These are phyloP conservation scores for Sebastes fasciatus DNA, from an alignment of 2,113 vertebrate species.

Conservation along the genomic window DNA sequence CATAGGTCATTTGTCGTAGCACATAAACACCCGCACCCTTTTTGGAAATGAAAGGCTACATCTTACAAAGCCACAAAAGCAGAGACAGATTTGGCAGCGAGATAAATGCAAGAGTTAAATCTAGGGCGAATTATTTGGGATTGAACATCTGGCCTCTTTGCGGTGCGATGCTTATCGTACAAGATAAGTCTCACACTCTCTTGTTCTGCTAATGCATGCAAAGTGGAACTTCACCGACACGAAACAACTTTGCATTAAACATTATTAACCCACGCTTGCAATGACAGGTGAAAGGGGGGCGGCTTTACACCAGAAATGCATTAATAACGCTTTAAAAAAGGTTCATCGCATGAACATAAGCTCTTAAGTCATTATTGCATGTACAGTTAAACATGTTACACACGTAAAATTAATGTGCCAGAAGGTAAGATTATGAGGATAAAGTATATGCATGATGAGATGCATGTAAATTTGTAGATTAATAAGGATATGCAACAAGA, in stretches of 20 bases:
- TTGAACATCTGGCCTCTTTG: slow-evolving; percentile 78
- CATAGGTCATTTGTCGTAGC: slow-evolving; percentile 61
- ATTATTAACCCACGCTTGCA: slow-evolving; percentile 22
- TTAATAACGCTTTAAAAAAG: background rate
- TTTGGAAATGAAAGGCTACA: slow-evolving; percentile 69
- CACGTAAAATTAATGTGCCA: background rate
- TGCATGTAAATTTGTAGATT: background rate
- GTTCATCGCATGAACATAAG: background rate
- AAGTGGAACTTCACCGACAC: slow-evolving; percentile 52
- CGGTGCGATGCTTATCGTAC: slow-evolving; percentile 36
- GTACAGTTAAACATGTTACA: background rate
- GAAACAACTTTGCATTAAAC: slow-evolving; percentile 49
- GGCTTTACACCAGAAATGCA: slow-evolving; percentile 24
- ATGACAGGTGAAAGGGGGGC: slow-evolving; percentile 16
- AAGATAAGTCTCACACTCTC: slow-evolving; percentile 58
- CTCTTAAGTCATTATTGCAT: background rate
- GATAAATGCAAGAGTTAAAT: slow-evolving; percentile 75
- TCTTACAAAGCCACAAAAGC: slow-evolving; percentile 60
- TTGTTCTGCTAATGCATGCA: slow-evolving; percentile 63
- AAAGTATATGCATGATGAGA: background rate
- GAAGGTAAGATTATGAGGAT: background rate
- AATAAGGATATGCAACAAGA: background rate
- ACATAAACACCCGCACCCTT: slow-evolving; percentile 56
- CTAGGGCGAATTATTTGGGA: slow-evolving; percentile 76
- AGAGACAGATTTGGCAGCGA: slow-evolving; percentile 71